Base-by-base conservation (phyloP, 1,140 invertebrate species). In the Drepana arcuata region DNA sequence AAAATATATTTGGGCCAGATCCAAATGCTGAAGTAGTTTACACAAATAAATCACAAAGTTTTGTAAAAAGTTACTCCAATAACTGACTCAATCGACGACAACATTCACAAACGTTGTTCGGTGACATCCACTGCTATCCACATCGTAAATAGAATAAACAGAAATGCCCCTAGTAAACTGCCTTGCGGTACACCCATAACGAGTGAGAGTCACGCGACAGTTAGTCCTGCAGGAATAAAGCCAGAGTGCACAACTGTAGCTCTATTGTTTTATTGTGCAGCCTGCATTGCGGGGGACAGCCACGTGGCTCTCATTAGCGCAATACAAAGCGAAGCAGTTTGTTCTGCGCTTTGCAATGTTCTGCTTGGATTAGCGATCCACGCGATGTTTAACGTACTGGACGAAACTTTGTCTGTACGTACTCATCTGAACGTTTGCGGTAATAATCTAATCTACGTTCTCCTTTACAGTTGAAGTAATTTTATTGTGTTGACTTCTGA, bases 271-370 rank as follows among this genome's bases (percentile, higher is more conserved):
- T 78, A 75, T 79, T 77, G 72, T 79, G 72, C 67, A 70, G 65
- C 55, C 77, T 82, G 77, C 77, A 82, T 55, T 82, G 74, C 74
- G 67, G 78, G 78, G 71, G 73, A 66, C 59, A 45, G 74, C 69
- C 78, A 82, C 78, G 78, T 82, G 78, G 69, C 78, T 62, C 71
- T 79, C 71, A 78, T 79, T 82, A 78, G 69, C 63, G 59, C 60
- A 60, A 63, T 49, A 78, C 73, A 78, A 81, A 81, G 77, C 66
- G 57, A 58, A 64, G 58, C 68, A 74, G 74, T 79, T 77, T 77
- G 62, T 70, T 63, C 72, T 77, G 64, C 59, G 70, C 75, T 79
- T 70, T 77, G 69, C 73, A 69, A 68, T 68, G 66, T 63, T 68
- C 65, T 56, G 71, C 67, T 62, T 51, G 66, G 72, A 77, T 70